Base-by-base conservation (phyloP, 1,140 invertebrate species). In the Platyura marginata region DNA sequence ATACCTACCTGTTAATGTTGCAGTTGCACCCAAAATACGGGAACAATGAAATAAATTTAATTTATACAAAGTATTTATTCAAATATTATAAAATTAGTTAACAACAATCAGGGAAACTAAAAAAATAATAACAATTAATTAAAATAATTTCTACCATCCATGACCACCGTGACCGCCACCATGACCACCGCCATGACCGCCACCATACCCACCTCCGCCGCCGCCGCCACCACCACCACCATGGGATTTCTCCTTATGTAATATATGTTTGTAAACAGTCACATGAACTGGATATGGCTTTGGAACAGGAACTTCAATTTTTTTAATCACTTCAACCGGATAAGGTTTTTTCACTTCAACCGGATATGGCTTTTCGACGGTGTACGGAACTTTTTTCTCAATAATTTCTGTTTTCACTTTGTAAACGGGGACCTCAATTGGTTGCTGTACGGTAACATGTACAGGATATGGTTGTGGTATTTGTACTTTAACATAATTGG, bases 191-290 rank as follows among this genome's bases (percentile, higher is more conserved):
- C n/a, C n/a, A n/a, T n/a, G n/a, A n/a, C n/a, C n/a, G n/a, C n/a
- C n/a, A n/a, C n/a, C n/a, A n/a, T n/a, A n/a, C n/a, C n/a, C n/a
- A n/a, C n/a, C 35, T 15, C 5, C 15, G 6, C 35, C 5, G n/a
- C n/a, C 8, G 8, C n/a, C 35, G 19, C 19, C 19, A 16, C 55
- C 51, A 46, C 54, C 55, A 39, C 54, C 54, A 47, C 74, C 70
- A 57, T 79, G 74, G n/a, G 9, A 10, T n/a, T 37, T n/a, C 29
- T 60, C 54, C 36, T 55, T 54, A 53, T 79, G 77, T 64, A 80
- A 79, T 48, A 83, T 74, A 59, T 82, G 79, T 59, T 81, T 82
- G 66, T 81, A 83, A 39, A 82, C 75, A 3, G 79, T 79, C n/a
- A 79, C 74, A 49, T 80, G 78, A 41, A 82, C 79, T 35, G 79